These are phyloP conservation scores for Eleginops maclovinus DNA, from an alignment of 2,113 vertebrate species.

Conservation along the genomic window DNA sequence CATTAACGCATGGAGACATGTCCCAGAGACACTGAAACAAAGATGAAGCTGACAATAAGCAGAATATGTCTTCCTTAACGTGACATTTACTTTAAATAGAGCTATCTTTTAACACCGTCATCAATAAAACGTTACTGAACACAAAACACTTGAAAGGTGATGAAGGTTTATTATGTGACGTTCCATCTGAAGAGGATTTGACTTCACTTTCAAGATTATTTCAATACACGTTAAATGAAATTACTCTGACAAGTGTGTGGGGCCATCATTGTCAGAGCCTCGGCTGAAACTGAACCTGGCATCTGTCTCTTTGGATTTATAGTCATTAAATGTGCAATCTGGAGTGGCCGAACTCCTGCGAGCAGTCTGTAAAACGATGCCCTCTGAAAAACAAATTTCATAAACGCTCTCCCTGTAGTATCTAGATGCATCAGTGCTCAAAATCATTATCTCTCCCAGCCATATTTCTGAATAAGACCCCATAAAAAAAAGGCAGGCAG, in stretches of 20 bases:
- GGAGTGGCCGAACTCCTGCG: neutral
- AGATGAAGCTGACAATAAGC: too few relatives aligned
- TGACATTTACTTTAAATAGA: too few relatives aligned
- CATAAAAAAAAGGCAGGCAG: slow-evolving; percentile 15
- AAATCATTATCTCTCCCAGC: neutral
- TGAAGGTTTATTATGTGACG: neutral
- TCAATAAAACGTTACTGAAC: too few relatives aligned
- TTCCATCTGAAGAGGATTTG: neutral
- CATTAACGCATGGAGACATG: too few relatives aligned
- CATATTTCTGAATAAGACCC: neutral
- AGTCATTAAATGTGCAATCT: slow-evolving; percentile 5
- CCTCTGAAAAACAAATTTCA: neutral
- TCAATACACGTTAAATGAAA: slow-evolving; percentile 17
- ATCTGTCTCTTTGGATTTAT: slow-evolving; percentile 24
- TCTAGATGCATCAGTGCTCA: neutral
- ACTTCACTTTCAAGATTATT: slow-evolving; percentile 10
- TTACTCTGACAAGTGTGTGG: slow-evolving; percentile 7
- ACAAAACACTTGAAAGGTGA: too few relatives aligned
- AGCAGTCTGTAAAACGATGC: neutral
- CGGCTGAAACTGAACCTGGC: slow-evolving; percentile 27
- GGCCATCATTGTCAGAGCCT: slow-evolving; percentile 14
- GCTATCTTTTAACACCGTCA: too few relatives aligned
- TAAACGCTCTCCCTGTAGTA: neutral
- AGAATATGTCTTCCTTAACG: too few relatives aligned
- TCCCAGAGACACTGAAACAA: too few relatives aligned